A percentile compares a stretch with the other conserved stretches of the same genome.
phyloP scores from a whole-genome alignment of 2,888 invertebrate species.

The Meghimatium bilineatum region DNA sequence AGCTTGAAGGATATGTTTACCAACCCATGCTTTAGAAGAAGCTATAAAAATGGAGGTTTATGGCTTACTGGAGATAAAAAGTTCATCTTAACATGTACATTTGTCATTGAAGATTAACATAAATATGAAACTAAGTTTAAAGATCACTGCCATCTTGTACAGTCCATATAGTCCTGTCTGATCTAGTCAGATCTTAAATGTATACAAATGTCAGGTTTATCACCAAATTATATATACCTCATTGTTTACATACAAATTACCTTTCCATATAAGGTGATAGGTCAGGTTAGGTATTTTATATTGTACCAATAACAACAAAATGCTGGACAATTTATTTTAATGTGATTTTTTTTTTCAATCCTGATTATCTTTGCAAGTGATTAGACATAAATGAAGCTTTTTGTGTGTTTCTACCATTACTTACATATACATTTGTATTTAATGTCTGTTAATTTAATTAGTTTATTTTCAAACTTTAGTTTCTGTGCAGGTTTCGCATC shows the following conservation, averaged over 20 bases:
- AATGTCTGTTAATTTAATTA: neutral
- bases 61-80: no score
- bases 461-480: neutral
- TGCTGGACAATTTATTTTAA: constrained; percentile 10
- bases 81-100: neutral
- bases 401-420: neutral
- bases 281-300: neutral
- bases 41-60: no score
- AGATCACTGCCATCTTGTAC: constrained; percentile 30
- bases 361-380: neutral
- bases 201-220: neutral
- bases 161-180: neutral
- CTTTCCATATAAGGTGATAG: neutral
- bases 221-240: constrained; percentile 18
- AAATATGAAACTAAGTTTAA: neutral
- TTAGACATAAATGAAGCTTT: neutral
- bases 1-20: no score
- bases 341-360: neutral
- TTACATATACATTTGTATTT: neutral
- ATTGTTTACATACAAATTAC: neutral
- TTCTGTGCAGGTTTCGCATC: neutral
- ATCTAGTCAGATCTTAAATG: constrained; percentile 19
- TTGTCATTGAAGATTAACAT: neutral
- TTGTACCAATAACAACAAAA: neutral
- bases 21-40: no score